Percentiles rank a stretch among this genome's conserved stretches.
Conservation (phyloP, 2,888 invertebrate genomes). For the Neria commutata region DNA sequence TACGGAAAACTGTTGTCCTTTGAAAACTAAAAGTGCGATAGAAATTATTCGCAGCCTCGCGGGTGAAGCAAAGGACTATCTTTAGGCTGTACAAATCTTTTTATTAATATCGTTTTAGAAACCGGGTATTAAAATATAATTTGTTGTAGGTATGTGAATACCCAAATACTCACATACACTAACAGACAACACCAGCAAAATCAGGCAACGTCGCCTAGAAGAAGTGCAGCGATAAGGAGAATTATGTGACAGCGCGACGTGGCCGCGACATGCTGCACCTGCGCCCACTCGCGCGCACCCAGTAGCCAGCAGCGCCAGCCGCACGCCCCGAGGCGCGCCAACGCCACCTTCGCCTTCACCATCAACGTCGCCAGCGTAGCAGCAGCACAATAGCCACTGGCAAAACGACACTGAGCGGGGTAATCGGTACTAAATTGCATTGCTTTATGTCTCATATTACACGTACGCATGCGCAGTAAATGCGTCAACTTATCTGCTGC, state of each 20-base stretch:
- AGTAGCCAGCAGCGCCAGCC: constrained; percentile 24
- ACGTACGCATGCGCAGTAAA: background rate
- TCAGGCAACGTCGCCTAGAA: background rate
- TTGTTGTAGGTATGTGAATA: too few species aligned
- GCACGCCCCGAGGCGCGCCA: constrained; percentile 28
- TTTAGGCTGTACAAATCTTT: too few species aligned
- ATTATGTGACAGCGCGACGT: background rate
- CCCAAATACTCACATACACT: too few species aligned
- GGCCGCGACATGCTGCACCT: background rate
- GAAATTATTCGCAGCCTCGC: too few species aligned
- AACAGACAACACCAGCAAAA: background rate
- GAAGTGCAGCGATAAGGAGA: background rate
- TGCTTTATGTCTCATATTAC: constrained; percentile 31
- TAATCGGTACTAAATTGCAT: constrained; percentile 53
- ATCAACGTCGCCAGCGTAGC: too few species aligned
- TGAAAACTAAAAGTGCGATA: too few species aligned
- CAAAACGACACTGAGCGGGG: constrained; percentile 47
- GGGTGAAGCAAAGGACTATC: too few species aligned
- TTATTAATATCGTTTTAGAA: too few species aligned
- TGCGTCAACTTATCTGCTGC: background rate
- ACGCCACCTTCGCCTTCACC: too few species aligned
- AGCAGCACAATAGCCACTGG: background rate
- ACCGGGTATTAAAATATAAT: too few species aligned
- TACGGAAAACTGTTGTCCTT: too few species aligned
- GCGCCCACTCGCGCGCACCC: background rate